These are phyloP conservation scores for Catocala fraxini DNA, from an alignment of 2,888 invertebrate species.

Conservation along the genomic window DNA sequence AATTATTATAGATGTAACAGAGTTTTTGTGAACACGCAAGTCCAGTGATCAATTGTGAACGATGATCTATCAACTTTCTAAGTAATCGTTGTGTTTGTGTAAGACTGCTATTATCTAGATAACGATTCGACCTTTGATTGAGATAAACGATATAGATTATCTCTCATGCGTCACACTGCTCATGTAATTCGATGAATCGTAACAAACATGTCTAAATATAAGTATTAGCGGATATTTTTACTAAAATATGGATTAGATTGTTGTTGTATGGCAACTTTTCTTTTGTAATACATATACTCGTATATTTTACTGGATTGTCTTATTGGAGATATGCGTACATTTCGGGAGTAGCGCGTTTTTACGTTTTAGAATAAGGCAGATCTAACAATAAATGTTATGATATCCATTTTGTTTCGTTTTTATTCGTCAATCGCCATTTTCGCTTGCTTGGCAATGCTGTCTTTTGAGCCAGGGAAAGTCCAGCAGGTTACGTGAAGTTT, in stretches of 20 bases:
- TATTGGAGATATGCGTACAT: too few relatives aligned
- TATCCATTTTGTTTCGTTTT: too few relatives aligned
- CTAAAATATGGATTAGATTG: constrained; percentile 6
- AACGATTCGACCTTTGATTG: constrained; percentile 52
- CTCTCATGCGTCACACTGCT: constrained; percentile 30
- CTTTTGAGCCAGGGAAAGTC: too few relatives aligned
- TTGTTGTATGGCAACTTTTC: too few relatives aligned
- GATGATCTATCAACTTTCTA: constrained; percentile 51
- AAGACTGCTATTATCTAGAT: constrained; percentile 40
- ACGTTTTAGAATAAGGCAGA: too few relatives aligned
- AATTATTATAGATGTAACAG: constrained; percentile 32
- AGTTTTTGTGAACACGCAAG: constrained; percentile 35
- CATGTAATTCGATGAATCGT: constrained; percentile 7
- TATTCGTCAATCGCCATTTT: too few relatives aligned
- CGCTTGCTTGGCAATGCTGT: too few relatives aligned
- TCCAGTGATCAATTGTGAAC: constrained; percentile 47
- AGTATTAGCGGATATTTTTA: constrained; percentile 2
- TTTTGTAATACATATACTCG: too few relatives aligned
- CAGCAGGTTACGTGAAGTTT: too few relatives aligned
- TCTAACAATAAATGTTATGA: too few relatives aligned
- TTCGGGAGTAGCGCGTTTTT: too few relatives aligned
- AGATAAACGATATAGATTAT: constrained; percentile 45
- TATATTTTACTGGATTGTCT: too few relatives aligned
- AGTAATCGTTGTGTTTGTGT: constrained; percentile 43
- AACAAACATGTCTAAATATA: not conserved